Conservation (phyloP, 2,888 invertebrate species). For the Trichogramma dendrolimi region DNA sequence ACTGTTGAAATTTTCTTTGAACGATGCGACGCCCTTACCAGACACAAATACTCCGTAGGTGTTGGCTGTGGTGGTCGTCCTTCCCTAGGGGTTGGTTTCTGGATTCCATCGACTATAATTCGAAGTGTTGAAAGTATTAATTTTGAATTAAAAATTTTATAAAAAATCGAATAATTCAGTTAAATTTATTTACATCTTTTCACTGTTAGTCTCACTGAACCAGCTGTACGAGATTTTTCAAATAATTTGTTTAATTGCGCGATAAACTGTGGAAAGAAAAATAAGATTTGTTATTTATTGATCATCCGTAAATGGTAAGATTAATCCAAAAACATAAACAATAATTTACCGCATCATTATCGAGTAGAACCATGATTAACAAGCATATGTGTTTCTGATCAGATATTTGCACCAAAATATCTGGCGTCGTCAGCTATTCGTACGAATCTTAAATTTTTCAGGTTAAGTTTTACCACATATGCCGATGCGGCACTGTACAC, state of each 20-base stretch:
- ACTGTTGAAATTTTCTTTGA: slow-evolving; percentile 77
- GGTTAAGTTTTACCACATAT: background rate
- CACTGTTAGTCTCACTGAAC: slow-evolving; percentile 83
- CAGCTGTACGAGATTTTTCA: slow-evolving; percentile 73
- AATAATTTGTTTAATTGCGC: slow-evolving; percentile 81
- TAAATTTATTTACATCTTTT: slow-evolving; percentile 77
- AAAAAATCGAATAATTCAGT: slow-evolving; percentile 1
- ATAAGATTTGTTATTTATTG: slow-evolving; percentile 20
- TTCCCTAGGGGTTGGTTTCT: slow-evolving; percentile 69
- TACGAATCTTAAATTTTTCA: background rate
- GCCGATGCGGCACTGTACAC: background rate
- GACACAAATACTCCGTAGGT: slow-evolving; percentile 71
- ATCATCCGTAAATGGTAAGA: slow-evolving; percentile 15
- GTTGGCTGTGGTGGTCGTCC: slow-evolving; percentile 61
- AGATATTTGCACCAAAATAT: no score
- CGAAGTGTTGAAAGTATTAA: background rate
- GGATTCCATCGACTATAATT: slow-evolving; percentile 70
- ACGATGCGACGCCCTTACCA: slow-evolving; percentile 78
- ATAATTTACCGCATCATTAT: slow-evolving; percentile 63
- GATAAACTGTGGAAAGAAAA: slow-evolving; percentile 66
- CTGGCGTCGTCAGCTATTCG: no score
- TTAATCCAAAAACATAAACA: slow-evolving; percentile 18
- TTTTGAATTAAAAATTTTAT: background rate
- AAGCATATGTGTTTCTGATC: no score
- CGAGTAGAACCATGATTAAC: slow-evolving; percentile 62